Percentiles rank a stretch among this genome's conserved stretches.
These are phyloP conservation scores for Lepeophtheirus nordmannii DNA, from an alignment of 2,888 invertebrate genomes.

Conservation along the genomic window DNA sequence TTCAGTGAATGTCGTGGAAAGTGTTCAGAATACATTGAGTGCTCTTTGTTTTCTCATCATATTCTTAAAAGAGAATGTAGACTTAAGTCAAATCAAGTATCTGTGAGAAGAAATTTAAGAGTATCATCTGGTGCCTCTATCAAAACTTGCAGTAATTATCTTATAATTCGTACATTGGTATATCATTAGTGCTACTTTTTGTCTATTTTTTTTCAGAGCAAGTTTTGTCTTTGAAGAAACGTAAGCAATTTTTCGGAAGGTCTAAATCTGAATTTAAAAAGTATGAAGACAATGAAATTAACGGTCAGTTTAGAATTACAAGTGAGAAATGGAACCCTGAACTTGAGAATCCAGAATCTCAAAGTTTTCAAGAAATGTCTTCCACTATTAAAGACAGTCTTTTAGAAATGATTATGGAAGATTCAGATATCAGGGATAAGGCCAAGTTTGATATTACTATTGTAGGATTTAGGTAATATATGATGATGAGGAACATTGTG, in stretches of 20 bases:
- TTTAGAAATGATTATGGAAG: conserved; percentile 4
- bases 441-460: conserved; percentile 15
- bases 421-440: conserved; percentile 9
- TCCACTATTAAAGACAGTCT: conserved; percentile 4
- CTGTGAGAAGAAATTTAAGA: not conserved
- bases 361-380: conserved; percentile 14
- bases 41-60: conserved; percentile 10
- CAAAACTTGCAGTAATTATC: conserved; percentile 14
- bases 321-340: conserved; percentile 1
- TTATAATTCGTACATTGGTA: not conserved
- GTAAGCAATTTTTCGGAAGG: not conserved
- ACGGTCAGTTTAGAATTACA: conserved; percentile 22
- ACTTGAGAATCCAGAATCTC: not conserved
- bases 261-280: conserved; percentile 8
- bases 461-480: conserved; percentile 8
- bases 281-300: conserved; percentile 20
- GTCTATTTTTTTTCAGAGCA: conserved; percentile 11
- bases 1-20: not conserved
- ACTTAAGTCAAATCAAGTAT: conserved; percentile 4
- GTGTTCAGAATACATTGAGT: not conserved
- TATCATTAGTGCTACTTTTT: not conserved
- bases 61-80: not conserved
- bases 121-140: conserved; percentile 15
- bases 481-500: not conserved
- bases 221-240: conserved; percentile 4